Conservation (phyloP, 2,888 invertebrate species). For the Trachelus tabidus region DNA sequence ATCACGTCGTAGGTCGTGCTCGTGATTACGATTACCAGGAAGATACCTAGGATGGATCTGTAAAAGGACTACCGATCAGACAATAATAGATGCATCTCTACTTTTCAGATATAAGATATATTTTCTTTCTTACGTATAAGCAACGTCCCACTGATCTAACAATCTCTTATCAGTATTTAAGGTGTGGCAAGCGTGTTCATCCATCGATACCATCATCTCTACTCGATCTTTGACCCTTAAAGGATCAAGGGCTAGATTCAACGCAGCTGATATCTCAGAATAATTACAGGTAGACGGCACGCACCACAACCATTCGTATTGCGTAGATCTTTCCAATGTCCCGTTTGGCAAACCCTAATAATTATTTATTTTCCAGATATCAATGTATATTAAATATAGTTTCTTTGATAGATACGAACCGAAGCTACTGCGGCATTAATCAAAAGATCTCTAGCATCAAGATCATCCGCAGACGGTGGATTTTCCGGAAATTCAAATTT, state of each 20-base stretch:
- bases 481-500: slow-evolving; percentile 51
- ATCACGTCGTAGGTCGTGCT: slow-evolving; percentile 55
- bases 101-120: no score
- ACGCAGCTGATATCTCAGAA: slow-evolving; percentile 45
- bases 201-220: slow-evolving; percentile 44
- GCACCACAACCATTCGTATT: slow-evolving; percentile 57
- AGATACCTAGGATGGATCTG: slow-evolving; percentile 33
- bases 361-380: neutral
- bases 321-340: neutral
- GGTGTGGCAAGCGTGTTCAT: slow-evolving; percentile 47
- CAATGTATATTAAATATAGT: no score
- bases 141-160: slow-evolving; percentile 46
- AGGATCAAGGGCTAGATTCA: slow-evolving; percentile 46
- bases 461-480: slow-evolving; percentile 13
- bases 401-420: slow-evolving; percentile 34
- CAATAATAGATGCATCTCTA: no score
- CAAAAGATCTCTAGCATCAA: slow-evolving; percentile 47
- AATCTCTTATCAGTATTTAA: slow-evolving; percentile 29
- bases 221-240: slow-evolving; percentile 45
- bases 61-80: no score
- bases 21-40: slow-evolving; percentile 38
- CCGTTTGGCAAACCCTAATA: slow-evolving; percentile 7
- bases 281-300: slow-evolving; percentile 56
- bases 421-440: slow-evolving; percentile 44
- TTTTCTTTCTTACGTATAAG: slow-evolving; percentile 48